Base-by-base conservation (phyloP, 2,797 vertebrate species). In the Numenius phaeopus region DNA sequence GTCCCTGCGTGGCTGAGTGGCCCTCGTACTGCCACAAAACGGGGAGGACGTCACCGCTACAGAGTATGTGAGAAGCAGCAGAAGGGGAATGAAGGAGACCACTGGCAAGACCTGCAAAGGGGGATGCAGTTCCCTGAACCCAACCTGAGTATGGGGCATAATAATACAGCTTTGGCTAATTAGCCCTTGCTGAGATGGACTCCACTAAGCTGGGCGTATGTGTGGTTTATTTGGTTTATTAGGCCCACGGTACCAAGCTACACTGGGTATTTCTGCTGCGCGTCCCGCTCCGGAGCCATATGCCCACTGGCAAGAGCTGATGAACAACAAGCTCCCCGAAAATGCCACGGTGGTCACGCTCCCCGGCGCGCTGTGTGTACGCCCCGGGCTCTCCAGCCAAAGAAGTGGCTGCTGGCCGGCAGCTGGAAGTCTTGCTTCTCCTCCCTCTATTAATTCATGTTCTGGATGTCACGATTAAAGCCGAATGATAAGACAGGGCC, bases 321-420 rank as follows among this genome's bases (percentile, higher is more conserved):
- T 15, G 54, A 32, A 14, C 42, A 87, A 24, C 57, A 46, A 87
- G 27, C 69, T 34, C 78, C 61, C 77, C 37, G 73, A 19, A 66
- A 39, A 40, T 15, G 19, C 23, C 24, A 12, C 1, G 15, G 30
- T 83, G 90, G 55, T 29, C 49, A 67, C 5, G 23, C 8, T 46
- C 58, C 44, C n/a, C 6, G 14, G 26, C 13, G 14, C 6, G 62
- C 59, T 58, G 67, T n/a, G 55, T 7, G 55, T 7, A 14, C 3
- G 39, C 49, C 84, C 92, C 76, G 32, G 47, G 85, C 64, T 17
- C 83, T 72, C 78, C 66, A 49, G 64, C 42, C 18, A 46, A 54
- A 81, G 80, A 47, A 64, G 57, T 9, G 27, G 70, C 83, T n/a
- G 93, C 49, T 79, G 94, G 90, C 90, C 29, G 62, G 84, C 81